Evolutionary conservation across 2,113 vertebrate species (phyloP).

Genomic region (Oryzias celebensis): DNA sequence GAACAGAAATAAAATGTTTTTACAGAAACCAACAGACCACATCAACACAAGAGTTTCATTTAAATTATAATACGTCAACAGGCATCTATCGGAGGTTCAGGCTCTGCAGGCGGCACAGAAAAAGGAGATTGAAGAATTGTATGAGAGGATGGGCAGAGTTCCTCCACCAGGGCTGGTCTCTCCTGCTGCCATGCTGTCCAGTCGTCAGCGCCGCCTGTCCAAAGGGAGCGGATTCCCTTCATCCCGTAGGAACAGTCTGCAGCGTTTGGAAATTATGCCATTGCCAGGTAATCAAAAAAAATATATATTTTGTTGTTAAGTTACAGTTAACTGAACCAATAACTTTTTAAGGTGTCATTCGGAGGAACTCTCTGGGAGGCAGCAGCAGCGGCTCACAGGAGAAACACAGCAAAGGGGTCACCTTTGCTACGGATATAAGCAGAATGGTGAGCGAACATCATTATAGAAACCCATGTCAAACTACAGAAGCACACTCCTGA

Average conservation of each 20-base stretch:
- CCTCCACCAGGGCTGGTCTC: slow-evolving; percentile 90
- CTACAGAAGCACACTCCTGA: background rate
- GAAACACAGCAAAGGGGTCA: slow-evolving; percentile 86
- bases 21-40: too few relatives aligned
- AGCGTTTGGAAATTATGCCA: slow-evolving; percentile 85
- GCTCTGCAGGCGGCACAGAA: slow-evolving; percentile 89
- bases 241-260: slow-evolving; percentile 91
- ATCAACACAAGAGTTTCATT: background rate
- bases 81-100: slow-evolving; percentile 90
- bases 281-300: slow-evolving; percentile 76
- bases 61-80: slow-evolving; percentile 39
- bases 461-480: background rate
- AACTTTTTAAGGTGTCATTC: slow-evolving; percentile 82
- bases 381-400: slow-evolving; percentile 89
- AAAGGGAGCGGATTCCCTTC: slow-evolving; percentile 85
- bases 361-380: slow-evolving; percentile 91
- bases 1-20: too few relatives aligned
- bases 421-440: slow-evolving; percentile 84
- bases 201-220: slow-evolving; percentile 90
- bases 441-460: slow-evolving; percentile 80
- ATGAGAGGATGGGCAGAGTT: slow-evolving; percentile 88
- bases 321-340: background rate
- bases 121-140: slow-evolving; percentile 92
- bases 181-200: slow-evolving; percentile 89
- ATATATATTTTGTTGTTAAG: background rate